Conservation (phyloP, 2,113 vertebrate species). For the Brachypodius melanocephalos region DNA sequence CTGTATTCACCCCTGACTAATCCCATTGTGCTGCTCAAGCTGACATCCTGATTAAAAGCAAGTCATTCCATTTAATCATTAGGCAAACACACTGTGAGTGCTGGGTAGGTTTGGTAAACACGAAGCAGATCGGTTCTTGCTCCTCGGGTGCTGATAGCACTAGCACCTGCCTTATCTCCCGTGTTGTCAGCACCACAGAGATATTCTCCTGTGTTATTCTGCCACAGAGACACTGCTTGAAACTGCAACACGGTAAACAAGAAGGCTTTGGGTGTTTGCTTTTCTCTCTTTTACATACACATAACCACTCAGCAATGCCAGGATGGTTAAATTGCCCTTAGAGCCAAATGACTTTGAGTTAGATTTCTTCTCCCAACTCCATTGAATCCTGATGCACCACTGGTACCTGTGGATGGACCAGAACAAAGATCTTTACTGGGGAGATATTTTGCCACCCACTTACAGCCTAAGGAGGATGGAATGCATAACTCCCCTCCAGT, state of each 20-base stretch:
- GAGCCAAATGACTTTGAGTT: slow-evolving; percentile 36
- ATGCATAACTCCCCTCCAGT: accelerated
- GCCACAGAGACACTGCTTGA: neutral
- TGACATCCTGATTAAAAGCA: slow-evolving; percentile 41
- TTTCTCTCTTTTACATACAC: neutral
- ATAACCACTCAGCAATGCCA: neutral
- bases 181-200: neutral
- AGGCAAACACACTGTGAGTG: slow-evolving; percentile 12
- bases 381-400: accelerated
- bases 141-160: neutral
- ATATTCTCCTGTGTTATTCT: neutral
- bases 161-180: neutral
- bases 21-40: neutral
- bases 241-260: neutral
- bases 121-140: neutral
- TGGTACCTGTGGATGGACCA: neutral
- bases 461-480: neutral
- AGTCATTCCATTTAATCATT: slow-evolving; percentile 28
- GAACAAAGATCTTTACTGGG: neutral
- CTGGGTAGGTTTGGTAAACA: slow-evolving; percentile 21
- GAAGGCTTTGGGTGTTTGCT: slow-evolving; percentile 31
- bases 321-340: neutral
- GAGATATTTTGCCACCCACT: neutral
- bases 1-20: neutral
- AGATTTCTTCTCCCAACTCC: neutral